Evolutionary conservation across 2,113 vertebrate genomes (phyloP).

Genomic region (Catagonus wagneri): DNA sequence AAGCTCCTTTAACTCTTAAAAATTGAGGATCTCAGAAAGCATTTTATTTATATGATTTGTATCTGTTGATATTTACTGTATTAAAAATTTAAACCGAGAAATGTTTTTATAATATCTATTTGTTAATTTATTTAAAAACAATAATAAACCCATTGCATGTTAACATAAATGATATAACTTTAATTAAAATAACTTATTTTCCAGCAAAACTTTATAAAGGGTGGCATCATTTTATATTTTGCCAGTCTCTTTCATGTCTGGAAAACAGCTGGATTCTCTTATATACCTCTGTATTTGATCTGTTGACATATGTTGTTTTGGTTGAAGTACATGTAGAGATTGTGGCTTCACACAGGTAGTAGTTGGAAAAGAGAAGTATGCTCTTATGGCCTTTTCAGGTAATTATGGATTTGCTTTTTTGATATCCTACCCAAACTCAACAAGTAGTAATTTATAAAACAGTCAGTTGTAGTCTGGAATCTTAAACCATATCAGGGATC

Average conservation of each 20-base stretch:
- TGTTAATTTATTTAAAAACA: conserved; percentile 34
- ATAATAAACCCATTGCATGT: not conserved
- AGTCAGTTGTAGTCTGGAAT: not conserved
- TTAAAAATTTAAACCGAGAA: conserved; percentile 42
- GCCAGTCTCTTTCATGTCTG: not conserved
- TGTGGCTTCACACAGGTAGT: not conserved
- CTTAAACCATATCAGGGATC: not conserved
- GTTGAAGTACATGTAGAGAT: not conserved
- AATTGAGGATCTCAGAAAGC: not conserved
- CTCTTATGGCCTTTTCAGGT: not conserved
- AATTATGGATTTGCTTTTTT: not conserved
- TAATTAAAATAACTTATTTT: conserved; percentile 39
- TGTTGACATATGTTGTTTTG: not conserved
- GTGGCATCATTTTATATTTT: not conserved
- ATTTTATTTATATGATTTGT: not conserved
- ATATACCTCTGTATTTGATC: not conserved
- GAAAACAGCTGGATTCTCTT: not conserved
- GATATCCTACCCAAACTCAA: not conserved
- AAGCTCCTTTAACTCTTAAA: conserved; percentile 20
- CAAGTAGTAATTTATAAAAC: conserved; percentile 8
- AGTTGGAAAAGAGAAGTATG: not conserved
- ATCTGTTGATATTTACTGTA: not conserved
- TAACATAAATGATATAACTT: conserved; percentile 12
- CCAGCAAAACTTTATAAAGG: not conserved
- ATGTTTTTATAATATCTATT: not conserved